Base-by-base conservation (phyloP, 2,113 vertebrate species). In the Pitta sordida region DNA sequence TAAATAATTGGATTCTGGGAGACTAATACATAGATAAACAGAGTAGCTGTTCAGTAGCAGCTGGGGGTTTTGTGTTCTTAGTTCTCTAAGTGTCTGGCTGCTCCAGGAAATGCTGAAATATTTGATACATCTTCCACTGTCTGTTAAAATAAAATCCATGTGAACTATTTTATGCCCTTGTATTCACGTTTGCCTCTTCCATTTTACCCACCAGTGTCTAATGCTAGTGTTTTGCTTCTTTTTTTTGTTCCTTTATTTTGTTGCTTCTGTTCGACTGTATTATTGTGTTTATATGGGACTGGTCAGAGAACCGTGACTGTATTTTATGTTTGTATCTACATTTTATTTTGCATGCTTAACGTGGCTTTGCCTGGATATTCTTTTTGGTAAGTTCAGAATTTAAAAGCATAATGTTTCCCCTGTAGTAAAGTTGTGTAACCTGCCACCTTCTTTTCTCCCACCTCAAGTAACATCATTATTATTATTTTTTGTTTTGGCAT, bases 311-410 rank as follows among this genome's bases (percentile, higher is more conserved):
- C 98, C 97, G 94, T 98, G 98, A 98, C 98, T 97, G 98, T 98
- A 98, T 98, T 98, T 98, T 99, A 98, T 99, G 98, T 99, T 99
- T 98, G 98, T 98, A 98, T 98, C 98, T 98, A 98, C 97, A 97
- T 98, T 98, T 98, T 98, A 98, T 98, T 99, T 98, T 99, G 99
- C 99, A 99, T 99, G 99, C 98, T 98, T 99, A 99, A 98, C 99
- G 98, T 99, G 99, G 98, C 99, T 99, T 99, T 99, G 98, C 99
- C 99, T 99, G 99, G 99, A 99, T 99, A 98, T 99, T 98, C 99
- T 99, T 99, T 98, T 99, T 99, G 99, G 99, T 99, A 99, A 99
- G 99, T 99, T 99, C 96, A 96, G 96, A 98, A 97, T 98, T 98
- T 98, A 94, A 97, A 97, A 97, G 98, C 96, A 94, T 94, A 96